Percentiles rank a stretch among this genome's conserved stretches.
Conservation (phyloP, 2,797 vertebrate genomes). For the Intellagama lesueurii region DNA sequence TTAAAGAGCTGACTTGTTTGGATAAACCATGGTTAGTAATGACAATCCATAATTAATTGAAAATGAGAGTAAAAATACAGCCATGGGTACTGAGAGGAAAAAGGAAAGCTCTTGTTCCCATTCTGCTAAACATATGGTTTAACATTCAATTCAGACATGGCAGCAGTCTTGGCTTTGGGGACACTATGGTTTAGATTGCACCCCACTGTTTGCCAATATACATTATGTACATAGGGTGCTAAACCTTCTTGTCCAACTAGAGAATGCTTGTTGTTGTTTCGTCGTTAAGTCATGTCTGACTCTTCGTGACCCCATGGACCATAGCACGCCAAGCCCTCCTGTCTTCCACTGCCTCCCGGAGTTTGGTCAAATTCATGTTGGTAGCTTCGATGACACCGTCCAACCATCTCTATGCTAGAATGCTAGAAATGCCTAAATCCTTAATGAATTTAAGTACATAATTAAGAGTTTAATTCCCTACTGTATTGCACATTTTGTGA, state of each 20-base stretch:
- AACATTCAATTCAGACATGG: neutral
- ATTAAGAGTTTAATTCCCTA: constrained; percentile 47
- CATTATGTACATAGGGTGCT: neutral
- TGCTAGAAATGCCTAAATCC: neutral
- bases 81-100: neutral
- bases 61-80: neutral
- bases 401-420: too few relatives aligned
- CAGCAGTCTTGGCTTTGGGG: neutral
- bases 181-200: neutral
- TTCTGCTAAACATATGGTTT: neutral
- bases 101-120: neutral
- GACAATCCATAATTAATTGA: neutral
- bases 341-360: too few relatives aligned
- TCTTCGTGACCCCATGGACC: too few relatives aligned
- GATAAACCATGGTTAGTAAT: neutral
- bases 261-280: too few relatives aligned
- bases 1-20: neutral
- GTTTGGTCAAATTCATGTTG: too few relatives aligned
- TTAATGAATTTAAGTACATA: constrained; percentile 22
- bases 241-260: constrained; percentile 22
- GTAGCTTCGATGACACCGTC: too few relatives aligned
- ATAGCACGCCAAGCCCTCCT: too few relatives aligned
- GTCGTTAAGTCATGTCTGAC: too few relatives aligned
- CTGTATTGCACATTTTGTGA: constrained; percentile 34
- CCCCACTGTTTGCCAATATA: neutral